Evolutionary conservation across 1,140 invertebrate genomes (phyloP).

Genomic region (Grapholita molesta): DNA sequence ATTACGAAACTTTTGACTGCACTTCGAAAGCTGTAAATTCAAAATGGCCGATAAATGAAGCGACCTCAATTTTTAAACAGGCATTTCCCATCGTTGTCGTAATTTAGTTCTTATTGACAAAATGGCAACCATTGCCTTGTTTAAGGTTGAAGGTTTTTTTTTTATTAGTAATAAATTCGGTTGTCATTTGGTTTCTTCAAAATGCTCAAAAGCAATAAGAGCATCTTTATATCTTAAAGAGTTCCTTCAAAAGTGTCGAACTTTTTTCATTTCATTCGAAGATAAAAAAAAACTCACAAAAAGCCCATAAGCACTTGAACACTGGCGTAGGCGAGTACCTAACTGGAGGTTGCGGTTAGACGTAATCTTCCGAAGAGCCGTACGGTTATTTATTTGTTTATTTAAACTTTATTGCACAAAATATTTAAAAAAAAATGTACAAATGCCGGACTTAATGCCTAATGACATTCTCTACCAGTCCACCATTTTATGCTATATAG

Average conservation of each 20-base stretch:
- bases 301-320: background rate
- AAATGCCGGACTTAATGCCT: no score
- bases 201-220: background rate
- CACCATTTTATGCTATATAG: no score
- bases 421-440: no score
- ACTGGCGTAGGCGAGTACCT: background rate
- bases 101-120: background rate
- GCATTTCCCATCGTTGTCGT: background rate
- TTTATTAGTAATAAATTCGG: background rate
- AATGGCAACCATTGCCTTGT: background rate
- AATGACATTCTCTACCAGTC: no score
- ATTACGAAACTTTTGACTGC: conserved; percentile 61
- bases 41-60: conserved; percentile 63
- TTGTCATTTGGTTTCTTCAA: conserved; percentile 4
- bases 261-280: conserved; percentile 3
- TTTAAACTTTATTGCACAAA: no score
- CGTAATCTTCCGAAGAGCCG: no score
- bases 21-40: conserved; percentile 68
- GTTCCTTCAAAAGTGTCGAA: background rate
- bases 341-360: no score
- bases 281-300: background rate
- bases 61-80: conserved; percentile 38
- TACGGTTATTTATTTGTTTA: no score
- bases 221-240: background rate
- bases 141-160: background rate